Conservation (phyloP, 53 echinoderm and acorn worm genomes). For the Crossaster papposus region DNA sequence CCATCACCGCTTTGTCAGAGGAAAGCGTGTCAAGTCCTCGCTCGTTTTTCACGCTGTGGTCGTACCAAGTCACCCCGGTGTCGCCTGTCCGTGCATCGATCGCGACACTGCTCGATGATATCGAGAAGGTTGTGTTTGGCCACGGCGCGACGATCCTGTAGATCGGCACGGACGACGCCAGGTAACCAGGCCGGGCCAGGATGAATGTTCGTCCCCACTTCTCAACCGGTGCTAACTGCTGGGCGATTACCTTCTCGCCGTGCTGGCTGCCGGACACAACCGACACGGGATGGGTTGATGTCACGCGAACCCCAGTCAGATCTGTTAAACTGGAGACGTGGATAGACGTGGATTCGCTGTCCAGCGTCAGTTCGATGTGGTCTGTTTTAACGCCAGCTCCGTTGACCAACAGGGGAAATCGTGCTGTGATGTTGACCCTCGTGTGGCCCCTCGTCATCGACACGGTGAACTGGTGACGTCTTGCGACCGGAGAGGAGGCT, state of each 20-base stretch:
- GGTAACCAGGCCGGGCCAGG: not conserved
- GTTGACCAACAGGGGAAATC: not conserved
- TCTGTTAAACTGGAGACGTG: not conserved
- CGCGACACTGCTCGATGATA: not conserved
- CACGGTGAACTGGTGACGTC: not conserved
- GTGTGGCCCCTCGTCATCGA: not conserved
- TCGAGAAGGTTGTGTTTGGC: not conserved
- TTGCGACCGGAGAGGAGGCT: not conserved
- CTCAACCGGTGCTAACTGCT: not conserved
- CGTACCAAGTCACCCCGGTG: not conserved
- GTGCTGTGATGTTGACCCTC: not conserved
- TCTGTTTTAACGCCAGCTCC: not conserved
- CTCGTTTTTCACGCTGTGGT: not conserved
- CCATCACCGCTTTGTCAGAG: not conserved
- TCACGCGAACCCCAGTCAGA: not conserved
- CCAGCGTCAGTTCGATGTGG: not conserved
- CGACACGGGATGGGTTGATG: not conserved
- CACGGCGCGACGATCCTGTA: not conserved
- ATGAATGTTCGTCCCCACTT: not conserved
- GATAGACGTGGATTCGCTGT: not conserved
- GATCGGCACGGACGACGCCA: not conserved
- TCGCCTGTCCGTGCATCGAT: not conserved
- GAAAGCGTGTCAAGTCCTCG: not conserved
- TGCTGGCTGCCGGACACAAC: not conserved
- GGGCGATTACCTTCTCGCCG: too few relatives aligned